A percentile compares a stretch with the other conserved stretches of the same genome.
phyloP scores from a whole-genome alignment of 2,113 vertebrate species.

The Halcyon senegalensis region DNA sequence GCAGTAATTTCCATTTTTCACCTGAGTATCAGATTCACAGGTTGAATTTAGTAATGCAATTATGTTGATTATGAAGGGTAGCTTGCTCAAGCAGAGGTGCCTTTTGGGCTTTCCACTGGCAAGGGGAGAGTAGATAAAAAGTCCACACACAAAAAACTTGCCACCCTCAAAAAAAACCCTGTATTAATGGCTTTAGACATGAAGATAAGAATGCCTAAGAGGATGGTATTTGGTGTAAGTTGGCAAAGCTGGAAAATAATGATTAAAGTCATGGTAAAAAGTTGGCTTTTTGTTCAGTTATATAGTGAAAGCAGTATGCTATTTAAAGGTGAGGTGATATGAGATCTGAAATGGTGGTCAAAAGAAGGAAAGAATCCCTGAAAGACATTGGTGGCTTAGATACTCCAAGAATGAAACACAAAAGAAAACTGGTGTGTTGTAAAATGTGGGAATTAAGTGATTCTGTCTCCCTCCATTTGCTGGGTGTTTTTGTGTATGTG shows the following conservation, averaged over 20 bases:
- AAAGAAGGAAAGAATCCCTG: not conserved
- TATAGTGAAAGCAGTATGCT: not conserved
- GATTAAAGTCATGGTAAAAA: not conserved
- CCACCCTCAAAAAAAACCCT: accelerated
- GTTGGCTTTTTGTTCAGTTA: not conserved
- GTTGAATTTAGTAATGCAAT: not conserved
- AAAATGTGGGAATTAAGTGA: not conserved
- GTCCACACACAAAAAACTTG: accelerated
- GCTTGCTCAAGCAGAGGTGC: not conserved
- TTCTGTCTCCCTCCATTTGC: accelerated
- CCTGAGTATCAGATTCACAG: not conserved
- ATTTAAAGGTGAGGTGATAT: not conserved
- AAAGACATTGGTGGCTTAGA: not conserved
- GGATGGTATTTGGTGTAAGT: not conserved
- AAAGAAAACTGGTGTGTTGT: not conserved
- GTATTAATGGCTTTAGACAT: not conserved
- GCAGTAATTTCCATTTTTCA: not conserved
- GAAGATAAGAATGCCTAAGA: not conserved
- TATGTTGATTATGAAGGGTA: not conserved
- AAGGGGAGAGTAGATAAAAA: not conserved
- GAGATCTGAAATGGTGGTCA: not conserved
- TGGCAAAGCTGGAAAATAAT: not conserved
- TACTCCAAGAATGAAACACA: not conserved
- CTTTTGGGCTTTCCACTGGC: not conserved
- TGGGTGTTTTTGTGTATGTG: not conserved